phyloP scores from a whole-genome alignment of 2,113 vertebrate species.

The Kryptolebias marmoratus region DNA sequence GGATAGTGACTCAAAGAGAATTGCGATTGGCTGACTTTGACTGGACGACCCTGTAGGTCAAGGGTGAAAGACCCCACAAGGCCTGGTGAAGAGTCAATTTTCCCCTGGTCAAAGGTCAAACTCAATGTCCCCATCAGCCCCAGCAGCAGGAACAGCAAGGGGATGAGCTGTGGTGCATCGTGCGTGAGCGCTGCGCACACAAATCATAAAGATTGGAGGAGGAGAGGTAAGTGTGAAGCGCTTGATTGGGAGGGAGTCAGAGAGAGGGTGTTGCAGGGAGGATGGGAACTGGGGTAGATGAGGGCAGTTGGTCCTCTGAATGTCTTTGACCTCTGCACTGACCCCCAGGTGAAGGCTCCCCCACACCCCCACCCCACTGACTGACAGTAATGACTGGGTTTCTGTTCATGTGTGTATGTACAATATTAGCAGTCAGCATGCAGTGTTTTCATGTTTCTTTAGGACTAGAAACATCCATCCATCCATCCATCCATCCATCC shows the following conservation, averaged over 20 bases:
- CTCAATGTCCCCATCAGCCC: constrained; percentile 54
- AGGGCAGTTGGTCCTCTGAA: constrained; percentile 70
- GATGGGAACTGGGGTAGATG: constrained; percentile 15
- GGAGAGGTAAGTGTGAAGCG: constrained; percentile 53
- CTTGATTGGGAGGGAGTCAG: constrained; percentile 62
- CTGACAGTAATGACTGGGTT: constrained; percentile 61
- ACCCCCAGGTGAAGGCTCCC: constrained; percentile 58
- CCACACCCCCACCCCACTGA: constrained; percentile 30
- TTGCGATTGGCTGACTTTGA: constrained; percentile 73
- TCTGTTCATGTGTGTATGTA: constrained; percentile 37
- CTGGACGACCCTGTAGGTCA: constrained; percentile 65
- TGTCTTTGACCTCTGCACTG: constrained; percentile 77
- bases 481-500: not conserved
- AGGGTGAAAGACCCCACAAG: constrained; percentile 72
- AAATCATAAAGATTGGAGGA: constrained; percentile 35
- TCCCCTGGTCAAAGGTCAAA: constrained; percentile 68
- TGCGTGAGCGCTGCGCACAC: constrained; percentile 41
- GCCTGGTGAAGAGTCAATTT: constrained; percentile 80
- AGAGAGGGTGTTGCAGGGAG: constrained; percentile 49
- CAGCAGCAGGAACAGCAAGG: constrained; percentile 44
- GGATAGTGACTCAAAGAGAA: constrained; percentile 63
- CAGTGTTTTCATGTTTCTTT: constrained; percentile 21
- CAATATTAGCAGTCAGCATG: constrained; percentile 25
- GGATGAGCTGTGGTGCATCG: constrained; percentile 52
- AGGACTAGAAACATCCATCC: not conserved